Evolutionary conservation across 1,140 invertebrate genomes (phyloP).

Genomic region (Lepeophtheirus salmonis): DNA sequence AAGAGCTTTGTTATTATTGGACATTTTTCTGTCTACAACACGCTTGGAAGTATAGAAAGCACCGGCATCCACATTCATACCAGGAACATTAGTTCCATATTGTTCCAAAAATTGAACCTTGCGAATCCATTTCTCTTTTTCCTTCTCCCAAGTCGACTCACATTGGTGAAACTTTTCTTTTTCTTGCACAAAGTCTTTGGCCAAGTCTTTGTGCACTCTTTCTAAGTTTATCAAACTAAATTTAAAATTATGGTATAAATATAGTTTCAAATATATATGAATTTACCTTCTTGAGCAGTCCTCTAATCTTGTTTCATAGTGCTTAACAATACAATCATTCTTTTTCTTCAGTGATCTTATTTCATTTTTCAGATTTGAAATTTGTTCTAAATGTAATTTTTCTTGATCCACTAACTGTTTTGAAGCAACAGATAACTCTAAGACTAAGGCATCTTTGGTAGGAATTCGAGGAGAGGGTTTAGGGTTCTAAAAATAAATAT

Average conservation of each 20-base stretch:
- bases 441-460: not conserved
- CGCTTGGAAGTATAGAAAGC: not conserved
- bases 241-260: not conserved
- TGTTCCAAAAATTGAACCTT: constrained; percentile 6
- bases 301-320: not conserved
- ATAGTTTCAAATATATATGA: not conserved
- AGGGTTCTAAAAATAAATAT: too few species aligned
- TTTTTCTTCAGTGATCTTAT: not conserved
- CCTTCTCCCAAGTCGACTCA: not conserved
- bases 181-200: not conserved
- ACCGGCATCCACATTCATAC: not conserved
- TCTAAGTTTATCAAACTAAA: not conserved
- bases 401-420: not conserved
- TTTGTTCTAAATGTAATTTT: not conserved
- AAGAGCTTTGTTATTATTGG: not conserved
- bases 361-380: not conserved
- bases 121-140: not conserved
- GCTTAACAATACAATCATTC: not conserved
- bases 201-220: not conserved
- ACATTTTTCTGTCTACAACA: not conserved
- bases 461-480: too few species aligned
- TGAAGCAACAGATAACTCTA: not conserved
- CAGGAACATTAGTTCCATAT: not conserved
- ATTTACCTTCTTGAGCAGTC: not conserved
- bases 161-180: not conserved